phyloP scores from a whole-genome alignment of 2,113 vertebrate genomes.

The Emydocephalus ijimae region DNA sequence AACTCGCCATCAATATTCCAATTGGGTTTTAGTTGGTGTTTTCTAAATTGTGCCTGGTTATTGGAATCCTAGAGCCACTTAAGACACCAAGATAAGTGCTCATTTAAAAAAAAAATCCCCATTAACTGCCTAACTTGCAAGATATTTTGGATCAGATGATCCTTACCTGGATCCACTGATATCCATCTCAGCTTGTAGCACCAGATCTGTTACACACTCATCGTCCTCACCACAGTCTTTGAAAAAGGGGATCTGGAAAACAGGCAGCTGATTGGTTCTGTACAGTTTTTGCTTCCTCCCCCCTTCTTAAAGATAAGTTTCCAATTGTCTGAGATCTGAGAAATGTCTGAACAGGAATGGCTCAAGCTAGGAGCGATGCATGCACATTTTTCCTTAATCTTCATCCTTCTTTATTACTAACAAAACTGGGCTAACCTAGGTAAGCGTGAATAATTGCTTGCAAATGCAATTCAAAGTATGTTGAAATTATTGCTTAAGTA shows the following conservation, averaged over 20 bases:
- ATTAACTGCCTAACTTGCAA: background rate
- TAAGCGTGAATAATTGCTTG: background rate
- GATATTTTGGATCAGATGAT: background rate
- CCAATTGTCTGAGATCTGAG: background rate
- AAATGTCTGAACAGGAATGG: background rate
- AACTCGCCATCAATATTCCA: background rate
- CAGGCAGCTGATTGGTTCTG: background rate
- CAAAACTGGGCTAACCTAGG: background rate
- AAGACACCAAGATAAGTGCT: background rate
- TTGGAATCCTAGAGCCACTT: background rate
- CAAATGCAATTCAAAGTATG: background rate
- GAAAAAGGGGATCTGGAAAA: constrained; percentile 86
- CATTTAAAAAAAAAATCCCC: background rate
- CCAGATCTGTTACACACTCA: constrained; percentile 84
- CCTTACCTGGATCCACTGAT: constrained; percentile 81
- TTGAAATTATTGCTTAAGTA: background rate
- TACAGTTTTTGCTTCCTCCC: background rate
- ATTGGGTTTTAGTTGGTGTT: background rate
- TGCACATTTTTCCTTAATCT: background rate
- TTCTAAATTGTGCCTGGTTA: background rate
- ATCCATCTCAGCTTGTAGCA: constrained; percentile 79
- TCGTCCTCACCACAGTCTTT: constrained; percentile 94
- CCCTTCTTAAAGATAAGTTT: background rate
- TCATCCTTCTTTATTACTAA: background rate
- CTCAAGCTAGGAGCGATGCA: background rate